A percentile compares a stretch with the other conserved stretches of the same genome.
Conservation (phyloP, 1,140 invertebrate species). For the Mycetomoellerius zeteki region DNA sequence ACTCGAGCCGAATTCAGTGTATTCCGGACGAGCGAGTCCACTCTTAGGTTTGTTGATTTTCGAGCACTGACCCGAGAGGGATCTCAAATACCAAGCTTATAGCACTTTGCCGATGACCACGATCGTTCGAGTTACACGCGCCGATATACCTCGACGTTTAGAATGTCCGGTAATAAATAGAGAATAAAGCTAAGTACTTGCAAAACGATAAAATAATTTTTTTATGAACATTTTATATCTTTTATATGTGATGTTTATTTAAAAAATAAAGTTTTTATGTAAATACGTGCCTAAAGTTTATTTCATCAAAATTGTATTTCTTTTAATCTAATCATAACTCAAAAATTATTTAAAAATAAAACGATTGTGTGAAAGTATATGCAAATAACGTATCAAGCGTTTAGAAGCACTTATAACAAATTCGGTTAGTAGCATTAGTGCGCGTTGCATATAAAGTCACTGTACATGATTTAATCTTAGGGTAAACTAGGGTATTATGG, state of each 20-base stretch:
- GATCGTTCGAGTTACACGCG: not conserved
- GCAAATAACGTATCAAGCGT: not conserved
- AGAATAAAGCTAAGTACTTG: not conserved
- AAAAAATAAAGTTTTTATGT: not conserved
- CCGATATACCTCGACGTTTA: not conserved
- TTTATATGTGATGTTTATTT: not conserved
- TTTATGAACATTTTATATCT: not conserved
- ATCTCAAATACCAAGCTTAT: conserved; percentile 20
- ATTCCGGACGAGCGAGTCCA: conserved; percentile 20
- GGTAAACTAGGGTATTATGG: too few relatives aligned
- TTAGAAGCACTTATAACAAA: not conserved
- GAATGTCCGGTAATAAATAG: not conserved
- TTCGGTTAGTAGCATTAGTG: not conserved
- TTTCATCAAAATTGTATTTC: conserved; percentile 1
- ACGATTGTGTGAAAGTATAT: not conserved
- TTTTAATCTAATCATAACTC: not conserved
- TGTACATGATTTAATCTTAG: too few relatives aligned
- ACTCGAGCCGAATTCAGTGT: not conserved
- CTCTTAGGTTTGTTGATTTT: conserved; percentile 57
- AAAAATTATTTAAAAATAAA: not conserved
- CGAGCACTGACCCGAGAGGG: conserved; percentile 4
- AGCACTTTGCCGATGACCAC: not conserved
- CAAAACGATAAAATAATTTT: not conserved
- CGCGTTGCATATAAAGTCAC: too few relatives aligned
- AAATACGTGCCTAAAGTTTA: not conserved